Evolutionary conservation across 1,140 invertebrate species (phyloP).

Genomic region (Eupristina koningsbergeri): DNA sequence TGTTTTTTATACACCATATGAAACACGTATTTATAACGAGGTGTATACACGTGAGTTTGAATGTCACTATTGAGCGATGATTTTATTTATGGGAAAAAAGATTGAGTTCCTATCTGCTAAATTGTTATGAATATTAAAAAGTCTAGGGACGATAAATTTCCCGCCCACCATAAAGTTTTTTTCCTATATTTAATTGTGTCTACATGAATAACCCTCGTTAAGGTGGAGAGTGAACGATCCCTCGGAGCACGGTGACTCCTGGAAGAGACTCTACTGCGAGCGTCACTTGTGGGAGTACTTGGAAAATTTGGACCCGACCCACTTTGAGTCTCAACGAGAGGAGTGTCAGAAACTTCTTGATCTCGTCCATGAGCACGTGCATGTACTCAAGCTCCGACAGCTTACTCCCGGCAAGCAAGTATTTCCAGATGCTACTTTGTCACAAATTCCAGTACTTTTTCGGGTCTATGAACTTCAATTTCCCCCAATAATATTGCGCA

Average conservation of each 20-base stretch:
- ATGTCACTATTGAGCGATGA: too few species aligned
- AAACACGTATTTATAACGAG: too few species aligned
- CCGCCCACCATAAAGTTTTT: background rate
- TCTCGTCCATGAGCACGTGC: slow-evolving; percentile 58
- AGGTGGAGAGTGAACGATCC: slow-evolving; percentile 66
- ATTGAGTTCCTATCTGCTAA: background rate
- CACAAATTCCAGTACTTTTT: background rate
- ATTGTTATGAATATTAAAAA: too few species aligned
- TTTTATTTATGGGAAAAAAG: background rate
- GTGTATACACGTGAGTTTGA: too few species aligned
- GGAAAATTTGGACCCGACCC: slow-evolving; percentile 61
- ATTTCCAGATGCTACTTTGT: background rate
- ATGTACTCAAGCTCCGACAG: slow-evolving; percentile 58
- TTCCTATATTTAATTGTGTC: background rate
- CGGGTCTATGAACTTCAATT: background rate
- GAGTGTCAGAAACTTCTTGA: slow-evolving; percentile 59
- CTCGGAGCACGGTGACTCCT: slow-evolving; percentile 63
- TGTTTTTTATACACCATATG: too few species aligned
- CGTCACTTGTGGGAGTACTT: slow-evolving; percentile 67
- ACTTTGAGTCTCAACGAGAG: slow-evolving; percentile 55
- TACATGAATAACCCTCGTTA: background rate
- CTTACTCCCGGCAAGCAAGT: slow-evolving; percentile 64
- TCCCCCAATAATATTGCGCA: too few species aligned
- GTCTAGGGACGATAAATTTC: background rate
- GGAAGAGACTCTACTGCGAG: slow-evolving; percentile 68